Evolutionary conservation across 2,888 invertebrate genomes (phyloP), one percentile per base, ranked within the genome.

Genomic region (Acanthoscelides obtectus): DNA sequence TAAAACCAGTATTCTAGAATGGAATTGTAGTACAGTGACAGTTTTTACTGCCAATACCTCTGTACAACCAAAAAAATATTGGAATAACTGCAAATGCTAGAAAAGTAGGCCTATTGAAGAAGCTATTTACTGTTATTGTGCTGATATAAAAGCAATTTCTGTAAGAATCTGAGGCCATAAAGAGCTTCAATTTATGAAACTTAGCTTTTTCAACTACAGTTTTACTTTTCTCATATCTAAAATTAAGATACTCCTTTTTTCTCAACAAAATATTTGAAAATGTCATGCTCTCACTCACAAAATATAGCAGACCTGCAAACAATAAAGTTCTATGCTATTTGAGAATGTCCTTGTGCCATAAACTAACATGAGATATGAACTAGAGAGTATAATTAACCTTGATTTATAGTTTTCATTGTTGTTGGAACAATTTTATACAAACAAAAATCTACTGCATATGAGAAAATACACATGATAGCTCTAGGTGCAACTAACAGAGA

Each of bases 81-180:
- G 97, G 96, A 5, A 94, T 89, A 22, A 94, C 88, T 0, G 95
- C 94, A 86, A 94, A 98, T 0, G 92, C 89, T 66, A 96, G 84
- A 86, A 98, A 98, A 0, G 98, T 98, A 22, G 98, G 97, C 68
- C 98, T 89, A 84, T 97, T 97, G 81, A 97, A 98, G 74, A 95
- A 89, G 0, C 97, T 95, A 71, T 91, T 83, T 0, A 92, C 90
- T 70, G 92, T 91, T 64, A 94, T 83, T 12, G 90, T 90, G 6
- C 94, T 89, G 79, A 95, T 88, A 68, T 88, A 79, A 20, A 90
- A 81, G 70, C 93, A 90, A 79, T 90, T 89, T 75, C 91, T 90
- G 22, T 93, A 86, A 0, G 92, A 91, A 86, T 94, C 93, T 0
- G 88, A 86, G 0, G 93, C 93, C 70, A 95, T 84, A 71, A 90